phyloP scores from a whole-genome alignment of 2,888 invertebrate genomes.

The Drosophila borborema region DNA sequence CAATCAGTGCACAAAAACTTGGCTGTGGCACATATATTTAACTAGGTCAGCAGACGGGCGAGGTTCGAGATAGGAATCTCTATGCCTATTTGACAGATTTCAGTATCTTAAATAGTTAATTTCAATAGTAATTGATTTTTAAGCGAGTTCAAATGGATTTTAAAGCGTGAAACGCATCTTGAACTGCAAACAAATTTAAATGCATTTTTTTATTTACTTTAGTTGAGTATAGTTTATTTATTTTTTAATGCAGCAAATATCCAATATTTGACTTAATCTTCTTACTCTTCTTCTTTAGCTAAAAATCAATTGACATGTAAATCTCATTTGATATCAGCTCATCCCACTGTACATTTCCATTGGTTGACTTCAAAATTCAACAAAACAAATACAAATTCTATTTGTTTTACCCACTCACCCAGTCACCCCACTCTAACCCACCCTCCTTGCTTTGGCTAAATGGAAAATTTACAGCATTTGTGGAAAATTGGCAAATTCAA shows the following conservation, averaged over 20 bases:
- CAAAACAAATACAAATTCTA: conserved; percentile 19
- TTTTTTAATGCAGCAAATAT: background rate
- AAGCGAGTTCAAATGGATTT: background rate
- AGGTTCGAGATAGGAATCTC: background rate
- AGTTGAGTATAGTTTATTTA: background rate
- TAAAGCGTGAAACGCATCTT: background rate
- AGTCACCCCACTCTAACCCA: background rate
- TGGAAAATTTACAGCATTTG: conserved; percentile 40
- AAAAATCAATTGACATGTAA: no score
- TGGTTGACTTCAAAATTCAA: no score
- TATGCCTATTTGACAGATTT: background rate
- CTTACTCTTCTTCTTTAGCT: background rate
- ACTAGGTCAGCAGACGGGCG: conserved; percentile 12
- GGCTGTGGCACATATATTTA: background rate
- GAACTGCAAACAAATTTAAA: background rate
- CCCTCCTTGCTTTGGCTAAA: background rate
- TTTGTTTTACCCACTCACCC: conserved; percentile 20
- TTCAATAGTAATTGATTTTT: background rate
- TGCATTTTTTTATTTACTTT: background rate
- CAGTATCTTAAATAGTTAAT: background rate
- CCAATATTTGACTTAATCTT: background rate
- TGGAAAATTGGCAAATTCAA: conserved; percentile 47
- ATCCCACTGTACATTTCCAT: conserved; percentile 29
- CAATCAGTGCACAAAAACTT: conserved; percentile 40
- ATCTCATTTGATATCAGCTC: background rate